Conservation (phyloP, 2,113 vertebrate species). For the Candoia aspera region DNA sequence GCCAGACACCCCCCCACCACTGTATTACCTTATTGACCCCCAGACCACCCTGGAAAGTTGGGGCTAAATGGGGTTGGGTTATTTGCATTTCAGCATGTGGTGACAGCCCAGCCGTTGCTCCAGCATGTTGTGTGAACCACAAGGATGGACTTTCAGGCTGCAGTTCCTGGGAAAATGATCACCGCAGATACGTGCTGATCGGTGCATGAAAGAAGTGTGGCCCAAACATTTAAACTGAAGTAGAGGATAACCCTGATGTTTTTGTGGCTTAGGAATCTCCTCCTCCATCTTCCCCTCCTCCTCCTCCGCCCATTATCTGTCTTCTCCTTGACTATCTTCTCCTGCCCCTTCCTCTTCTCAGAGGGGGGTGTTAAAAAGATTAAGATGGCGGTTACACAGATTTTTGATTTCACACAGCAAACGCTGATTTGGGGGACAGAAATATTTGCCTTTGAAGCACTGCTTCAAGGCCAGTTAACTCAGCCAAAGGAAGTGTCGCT, state of each 20-base stretch:
- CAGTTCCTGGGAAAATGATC: not conserved
- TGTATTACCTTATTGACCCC: not conserved
- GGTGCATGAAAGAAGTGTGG: not conserved
- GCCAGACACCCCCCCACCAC: accelerated
- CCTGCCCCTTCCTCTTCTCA: no score
- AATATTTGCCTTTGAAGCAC: not conserved
- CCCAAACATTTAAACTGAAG: not conserved
- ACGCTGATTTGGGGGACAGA: not conserved
- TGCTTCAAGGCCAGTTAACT: not conserved
- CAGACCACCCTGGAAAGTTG: not conserved
- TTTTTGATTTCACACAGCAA: not conserved
- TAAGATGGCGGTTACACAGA: no score
- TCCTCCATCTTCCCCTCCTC: not conserved
- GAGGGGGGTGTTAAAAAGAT: no score
- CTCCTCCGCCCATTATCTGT: no score
- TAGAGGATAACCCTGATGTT: not conserved
- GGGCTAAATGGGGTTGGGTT: not conserved
- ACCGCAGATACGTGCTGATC: not conserved
- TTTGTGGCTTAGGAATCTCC: no score
- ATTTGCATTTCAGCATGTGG: not conserved
- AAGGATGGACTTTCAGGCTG: not conserved
- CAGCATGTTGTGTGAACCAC: not conserved
- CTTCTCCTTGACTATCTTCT: no score
- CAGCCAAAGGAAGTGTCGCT: not conserved
- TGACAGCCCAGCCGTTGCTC: not conserved